These are phyloP conservation scores for Magallana angulata DNA, from an alignment of 1,140 invertebrate species.

Conservation along the genomic window DNA sequence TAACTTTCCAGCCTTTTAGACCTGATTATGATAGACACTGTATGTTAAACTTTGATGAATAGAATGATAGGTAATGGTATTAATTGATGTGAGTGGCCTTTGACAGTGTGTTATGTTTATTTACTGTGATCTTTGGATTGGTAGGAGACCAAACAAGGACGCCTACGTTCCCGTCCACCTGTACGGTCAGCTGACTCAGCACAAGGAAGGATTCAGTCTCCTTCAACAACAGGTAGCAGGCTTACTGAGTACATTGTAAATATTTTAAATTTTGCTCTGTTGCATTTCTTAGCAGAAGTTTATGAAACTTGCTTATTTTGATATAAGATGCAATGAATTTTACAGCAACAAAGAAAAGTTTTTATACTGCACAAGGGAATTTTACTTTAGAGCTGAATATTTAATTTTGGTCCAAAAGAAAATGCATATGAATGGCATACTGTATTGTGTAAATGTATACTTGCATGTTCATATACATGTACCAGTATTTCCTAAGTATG, in stretches of 20 bases:
- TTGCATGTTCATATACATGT: slow-evolving; percentile 14
- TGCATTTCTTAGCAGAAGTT: too few relatives aligned
- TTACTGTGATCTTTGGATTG: slow-evolving; percentile 44
- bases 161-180: slow-evolving; percentile 91
- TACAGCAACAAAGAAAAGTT: too few relatives aligned
- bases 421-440: neutral
- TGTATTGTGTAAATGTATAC: neutral
- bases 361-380: too few relatives aligned
- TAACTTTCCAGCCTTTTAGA: too few relatives aligned
- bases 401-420: neutral
- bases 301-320: too few relatives aligned
- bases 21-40: too few relatives aligned
- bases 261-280: too few relatives aligned
- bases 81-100: neutral
- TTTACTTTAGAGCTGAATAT: too few relatives aligned
- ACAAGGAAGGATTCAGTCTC: slow-evolving; percentile 86
- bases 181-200: slow-evolving; percentile 91
- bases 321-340: too few relatives aligned
- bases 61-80: too few relatives aligned
- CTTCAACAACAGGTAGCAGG: slow-evolving; percentile 80
- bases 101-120: neutral
- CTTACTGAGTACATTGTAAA: neutral
- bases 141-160: slow-evolving; percentile 79
- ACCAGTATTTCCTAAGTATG: neutral
- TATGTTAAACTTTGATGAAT: too few relatives aligned